Evolutionary conservation across 2,113 vertebrate genomes (phyloP).

Genomic region (Galbula dea): DNA sequence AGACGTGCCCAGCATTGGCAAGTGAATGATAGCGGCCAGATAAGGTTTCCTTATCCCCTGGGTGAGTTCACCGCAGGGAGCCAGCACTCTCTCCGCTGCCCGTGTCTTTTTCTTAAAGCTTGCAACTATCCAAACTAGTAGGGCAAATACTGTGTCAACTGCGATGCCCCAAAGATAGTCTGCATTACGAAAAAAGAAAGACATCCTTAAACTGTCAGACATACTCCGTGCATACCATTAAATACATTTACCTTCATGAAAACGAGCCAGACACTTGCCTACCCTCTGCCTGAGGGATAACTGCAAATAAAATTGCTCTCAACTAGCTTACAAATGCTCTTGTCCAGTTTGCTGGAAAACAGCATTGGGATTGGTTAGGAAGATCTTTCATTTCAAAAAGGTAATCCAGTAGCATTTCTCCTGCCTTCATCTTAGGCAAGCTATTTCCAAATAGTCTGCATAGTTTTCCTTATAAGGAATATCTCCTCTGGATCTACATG

Average conservation of each 20-base stretch:
- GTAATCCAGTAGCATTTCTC: constrained; percentile 44
- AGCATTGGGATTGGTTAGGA: background rate
- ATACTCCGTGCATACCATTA: background rate
- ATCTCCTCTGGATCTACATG: constrained; percentile 76
- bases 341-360: constrained; percentile 21
- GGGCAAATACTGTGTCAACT: background rate
- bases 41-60: background rate
- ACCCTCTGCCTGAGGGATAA: background rate
- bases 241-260: background rate
- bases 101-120: background rate
- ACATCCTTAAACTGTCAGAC: background rate
- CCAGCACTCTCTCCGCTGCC: background rate
- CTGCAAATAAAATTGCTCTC: background rate
- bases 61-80: background rate
- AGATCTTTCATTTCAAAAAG: background rate
- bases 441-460: constrained; percentile 79
- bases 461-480: constrained; percentile 88
- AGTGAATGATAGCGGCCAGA: background rate
- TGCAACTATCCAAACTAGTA: background rate
- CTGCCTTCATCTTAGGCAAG: constrained; percentile 54
- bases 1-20: background rate
- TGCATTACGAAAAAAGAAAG: background rate
- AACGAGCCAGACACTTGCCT: background rate
- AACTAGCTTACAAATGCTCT: background rate
- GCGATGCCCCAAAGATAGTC: background rate